Base-by-base conservation (phyloP, 1,140 invertebrate genomes). In the Drosophila lacteicornis region DNA sequence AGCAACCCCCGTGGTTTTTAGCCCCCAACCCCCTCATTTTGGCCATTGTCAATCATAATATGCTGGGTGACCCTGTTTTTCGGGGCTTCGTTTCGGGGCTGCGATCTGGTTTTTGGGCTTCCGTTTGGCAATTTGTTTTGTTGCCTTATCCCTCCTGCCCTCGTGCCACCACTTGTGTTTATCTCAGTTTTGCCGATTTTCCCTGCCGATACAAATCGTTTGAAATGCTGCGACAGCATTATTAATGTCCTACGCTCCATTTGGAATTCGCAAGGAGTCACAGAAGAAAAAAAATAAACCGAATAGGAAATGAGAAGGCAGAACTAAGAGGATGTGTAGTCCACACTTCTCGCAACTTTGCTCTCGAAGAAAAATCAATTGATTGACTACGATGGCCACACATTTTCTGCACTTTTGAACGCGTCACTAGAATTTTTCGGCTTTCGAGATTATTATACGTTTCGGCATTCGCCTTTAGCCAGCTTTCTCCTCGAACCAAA, bases 331-430 rank as follows among this genome's bases (percentile, higher is more conserved):
- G 9, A 22, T n/a, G 45, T 45, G 45, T 43, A 55, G 50, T 56
- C 46, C 15, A 33, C 17, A 25, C 19, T 36, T 70, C 43, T 22
- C 19, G 42, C 36, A 36, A 25, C 56, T 66, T 49, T 45, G 40
- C 11, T 12, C 12, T 11, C 9, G 36, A 76, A 80, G 83, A 83
- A 88, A 86, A 87, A 88, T 87, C 83, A 84, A 88, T 83, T 87
- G 80, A 88, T 87, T 88, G 84, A 68, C 79, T 86, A 66, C 75
- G 80, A 85, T 73, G 65, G 77, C 68, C 58, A 75, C 62, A 50
- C 62, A 50, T 86, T 91, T 91, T 91, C 79, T 91, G 75, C 76
- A 86, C 82, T 91, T 82, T 91, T 87, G 51, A 84, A 84, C 82
- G 85, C 85, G 87, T 91, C 82, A 91, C 70, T 57, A 69, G 36